phyloP scores from a whole-genome alignment of 2,797 vertebrate species.

The Delichon dasypus region DNA sequence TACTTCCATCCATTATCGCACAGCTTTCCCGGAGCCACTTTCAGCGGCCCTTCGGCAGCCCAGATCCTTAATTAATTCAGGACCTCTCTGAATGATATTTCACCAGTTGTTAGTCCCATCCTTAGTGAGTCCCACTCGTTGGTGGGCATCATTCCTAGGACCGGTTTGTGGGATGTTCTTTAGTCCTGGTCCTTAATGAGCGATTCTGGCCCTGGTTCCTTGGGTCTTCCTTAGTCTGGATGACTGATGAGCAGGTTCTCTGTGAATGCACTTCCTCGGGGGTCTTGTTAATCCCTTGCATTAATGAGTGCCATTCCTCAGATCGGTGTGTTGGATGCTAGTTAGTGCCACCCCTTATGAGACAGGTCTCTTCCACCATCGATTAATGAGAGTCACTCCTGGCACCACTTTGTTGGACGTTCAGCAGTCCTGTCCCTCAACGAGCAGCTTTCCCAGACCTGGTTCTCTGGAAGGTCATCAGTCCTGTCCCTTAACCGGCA shows the following conservation, averaged over 20 bases:
- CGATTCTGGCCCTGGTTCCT: background rate
- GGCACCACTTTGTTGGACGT: fast-evolving
- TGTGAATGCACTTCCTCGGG: background rate
- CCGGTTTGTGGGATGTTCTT: too few relatives aligned
- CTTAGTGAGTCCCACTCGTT: background rate
- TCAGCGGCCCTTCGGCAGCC: background rate
- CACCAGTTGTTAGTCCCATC: fast-evolving
- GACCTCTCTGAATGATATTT: background rate
- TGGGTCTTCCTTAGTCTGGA: background rate
- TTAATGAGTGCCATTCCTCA: background rate
- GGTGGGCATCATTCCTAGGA: fast-evolving
- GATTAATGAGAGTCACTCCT: too few relatives aligned
- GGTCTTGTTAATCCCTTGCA: background rate
- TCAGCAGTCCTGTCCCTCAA: background rate
- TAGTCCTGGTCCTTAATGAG: background rate
- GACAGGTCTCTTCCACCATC: background rate
- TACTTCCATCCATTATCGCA: background rate
- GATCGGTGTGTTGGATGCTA: too few relatives aligned
- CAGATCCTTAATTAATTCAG: background rate
- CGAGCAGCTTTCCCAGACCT: background rate
- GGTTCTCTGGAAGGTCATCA: too few relatives aligned
- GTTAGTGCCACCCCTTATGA: background rate
- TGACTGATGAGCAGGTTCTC: background rate
- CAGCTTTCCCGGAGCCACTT: background rate
- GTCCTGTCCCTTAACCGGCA: background rate